A percentile compares a stretch with the other conserved stretches of the same genome.
These are phyloP conservation scores for Helarctos malayanus DNA, from an alignment of 2,797 vertebrate species.

Conservation along the genomic window DNA sequence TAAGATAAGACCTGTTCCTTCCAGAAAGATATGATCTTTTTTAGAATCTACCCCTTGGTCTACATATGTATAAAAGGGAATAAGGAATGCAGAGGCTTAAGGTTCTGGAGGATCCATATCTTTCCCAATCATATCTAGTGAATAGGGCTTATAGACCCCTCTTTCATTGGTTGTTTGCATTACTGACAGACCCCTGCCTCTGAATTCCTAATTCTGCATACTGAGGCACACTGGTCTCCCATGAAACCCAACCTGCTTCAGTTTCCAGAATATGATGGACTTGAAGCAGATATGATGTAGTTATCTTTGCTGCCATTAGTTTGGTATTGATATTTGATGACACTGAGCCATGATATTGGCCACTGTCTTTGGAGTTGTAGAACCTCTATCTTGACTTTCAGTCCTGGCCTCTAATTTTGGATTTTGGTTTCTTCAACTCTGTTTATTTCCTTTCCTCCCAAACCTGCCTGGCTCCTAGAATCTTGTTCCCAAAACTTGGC, in stretches of 20 bases:
- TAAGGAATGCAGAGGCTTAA: neutral
- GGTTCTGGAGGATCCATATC: neutral
- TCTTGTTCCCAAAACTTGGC: neutral
- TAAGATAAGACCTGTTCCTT: neutral
- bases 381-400: slow-evolving; percentile 19
- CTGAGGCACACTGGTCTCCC: neutral
- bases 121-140: neutral
- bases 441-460: neutral
- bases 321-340: neutral
- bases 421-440: neutral
- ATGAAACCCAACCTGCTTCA: neutral
- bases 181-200: neutral
- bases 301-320: neutral
- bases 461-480: neutral
- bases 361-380: neutral
- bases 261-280: neutral
- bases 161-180: neutral
- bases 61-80: neutral
- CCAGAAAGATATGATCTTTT: neutral
- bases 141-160: neutral
- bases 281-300: neutral
- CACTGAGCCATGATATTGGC: neutral
- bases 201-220: slow-evolving; percentile 24
- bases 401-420: neutral
- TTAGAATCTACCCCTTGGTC: neutral